These are phyloP conservation scores for Xiphophorus maculatus DNA, from an alignment of 2,113 vertebrate genomes.

Conservation along the genomic window DNA sequence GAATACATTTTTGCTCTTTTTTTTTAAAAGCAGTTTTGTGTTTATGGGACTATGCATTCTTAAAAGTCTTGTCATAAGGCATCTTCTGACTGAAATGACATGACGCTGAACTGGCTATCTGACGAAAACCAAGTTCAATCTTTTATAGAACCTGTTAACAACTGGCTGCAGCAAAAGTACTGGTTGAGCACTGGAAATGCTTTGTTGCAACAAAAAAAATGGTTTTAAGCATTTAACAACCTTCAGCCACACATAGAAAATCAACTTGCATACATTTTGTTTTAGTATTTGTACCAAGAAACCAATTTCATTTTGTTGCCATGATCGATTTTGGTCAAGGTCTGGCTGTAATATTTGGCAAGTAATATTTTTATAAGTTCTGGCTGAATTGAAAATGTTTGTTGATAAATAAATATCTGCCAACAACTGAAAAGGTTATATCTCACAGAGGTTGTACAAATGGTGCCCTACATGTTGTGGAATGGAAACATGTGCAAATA, in stretches of 20 bases:
- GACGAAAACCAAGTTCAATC: neutral
- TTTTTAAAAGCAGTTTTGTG: neutral
- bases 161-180: too few relatives aligned
- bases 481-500: neutral
- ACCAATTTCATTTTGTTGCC: neutral
- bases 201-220: neutral
- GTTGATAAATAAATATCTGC: neutral
- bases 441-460: too few relatives aligned
- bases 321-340: too few relatives aligned
- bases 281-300: neutral
- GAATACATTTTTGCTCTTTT: neutral
- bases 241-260: neutral
- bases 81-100: neutral
- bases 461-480: neutral
- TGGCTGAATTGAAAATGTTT: neutral
- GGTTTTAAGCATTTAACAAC: neutral
- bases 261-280: too few relatives aligned
- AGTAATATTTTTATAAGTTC: neutral
- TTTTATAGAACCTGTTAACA: neutral
- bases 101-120: neutral
- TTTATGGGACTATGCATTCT: neutral
- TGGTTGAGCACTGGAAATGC: neutral
- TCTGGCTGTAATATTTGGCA: too few relatives aligned
- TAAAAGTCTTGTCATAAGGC: too few relatives aligned
- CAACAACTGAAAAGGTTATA: neutral